Percentiles rank a stretch among this genome's conserved stretches.
These are phyloP conservation scores for Ephydatia muelleri DNA, from an alignment of 37 sponge, comb jelly and placozoan genomes.

Conservation along the genomic window DNA sequence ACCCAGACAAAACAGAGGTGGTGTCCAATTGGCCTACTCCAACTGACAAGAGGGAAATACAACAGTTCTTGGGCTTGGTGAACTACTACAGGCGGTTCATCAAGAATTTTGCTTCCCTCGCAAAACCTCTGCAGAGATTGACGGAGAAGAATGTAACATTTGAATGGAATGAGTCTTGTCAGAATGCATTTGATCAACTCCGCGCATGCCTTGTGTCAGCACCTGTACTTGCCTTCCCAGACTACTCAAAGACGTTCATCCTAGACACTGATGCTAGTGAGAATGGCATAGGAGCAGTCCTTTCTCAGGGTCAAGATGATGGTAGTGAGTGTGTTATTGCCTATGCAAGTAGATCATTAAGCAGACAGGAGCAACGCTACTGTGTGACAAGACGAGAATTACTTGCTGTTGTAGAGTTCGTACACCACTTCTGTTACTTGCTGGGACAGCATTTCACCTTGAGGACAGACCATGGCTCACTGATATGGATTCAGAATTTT, in stretches of 20 bases:
- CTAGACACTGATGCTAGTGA: conserved; percentile 56
- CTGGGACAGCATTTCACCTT: conserved; percentile 14
- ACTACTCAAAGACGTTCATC: conserved; percentile 17
- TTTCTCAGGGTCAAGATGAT: conserved; percentile 33
- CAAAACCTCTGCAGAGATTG: conserved; percentile 37
- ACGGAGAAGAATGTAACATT: conserved; percentile 22
- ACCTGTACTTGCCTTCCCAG: conserved; percentile 34
- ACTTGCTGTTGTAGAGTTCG: conserved; percentile 17
- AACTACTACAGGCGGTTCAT: conserved; percentile 48
- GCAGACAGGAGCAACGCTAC: conserved; percentile 7
- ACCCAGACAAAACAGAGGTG: conserved; percentile 17
- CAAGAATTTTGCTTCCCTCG: conserved; percentile 24
- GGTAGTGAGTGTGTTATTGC: conserved; percentile 34
- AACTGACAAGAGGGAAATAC: conserved; percentile 23
- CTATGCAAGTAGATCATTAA: neutral
- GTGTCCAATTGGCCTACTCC: conserved; percentile 31
- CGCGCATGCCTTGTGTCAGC: conserved; percentile 17
- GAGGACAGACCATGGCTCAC: conserved; percentile 28
- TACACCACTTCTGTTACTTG: conserved; percentile 17
- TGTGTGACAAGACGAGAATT: conserved; percentile 33
- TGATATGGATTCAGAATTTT: conserved; percentile 17
- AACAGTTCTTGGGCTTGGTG: conserved; percentile 29
- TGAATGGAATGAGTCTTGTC: conserved; percentile 24
- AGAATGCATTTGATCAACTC: conserved; percentile 34
- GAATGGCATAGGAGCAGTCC: conserved; percentile 48